Conservation (phyloP, 2,888 invertebrate species). For the Laspeyria flexula region DNA sequence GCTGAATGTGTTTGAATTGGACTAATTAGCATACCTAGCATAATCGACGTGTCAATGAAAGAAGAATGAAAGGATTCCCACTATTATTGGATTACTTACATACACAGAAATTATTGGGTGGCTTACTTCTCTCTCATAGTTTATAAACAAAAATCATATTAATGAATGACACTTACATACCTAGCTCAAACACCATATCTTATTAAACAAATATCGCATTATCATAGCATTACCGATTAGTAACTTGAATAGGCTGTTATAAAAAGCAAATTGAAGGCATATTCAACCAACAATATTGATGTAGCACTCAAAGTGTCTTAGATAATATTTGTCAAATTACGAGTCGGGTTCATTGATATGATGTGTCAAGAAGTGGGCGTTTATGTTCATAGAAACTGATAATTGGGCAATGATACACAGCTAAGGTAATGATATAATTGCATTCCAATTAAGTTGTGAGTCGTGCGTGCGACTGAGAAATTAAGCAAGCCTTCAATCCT, state of each 20-base stretch:
- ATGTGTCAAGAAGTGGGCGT: slow-evolving; percentile 39
- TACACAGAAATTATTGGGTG: too few relatives aligned
- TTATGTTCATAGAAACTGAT: slow-evolving; percentile 32
- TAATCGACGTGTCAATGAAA: too few relatives aligned
- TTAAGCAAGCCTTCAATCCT: slow-evolving; percentile 80
- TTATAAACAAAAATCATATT: too few relatives aligned
- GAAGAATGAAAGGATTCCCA: too few relatives aligned
- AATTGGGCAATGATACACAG: slow-evolving; percentile 58
- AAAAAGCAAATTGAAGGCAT: too few relatives aligned
- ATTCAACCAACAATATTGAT: background rate
- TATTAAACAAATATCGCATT: background rate
- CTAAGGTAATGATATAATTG: slow-evolving; percentile 68
- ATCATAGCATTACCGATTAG: background rate
- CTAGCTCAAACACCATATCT: too few relatives aligned
- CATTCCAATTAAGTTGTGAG: slow-evolving; percentile 66
- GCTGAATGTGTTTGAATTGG: too few relatives aligned
- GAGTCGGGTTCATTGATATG: slow-evolving; percentile 4
- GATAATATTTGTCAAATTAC: background rate
- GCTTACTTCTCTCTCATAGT: too few relatives aligned
- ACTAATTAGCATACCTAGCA: too few relatives aligned
- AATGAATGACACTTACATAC: too few relatives aligned
- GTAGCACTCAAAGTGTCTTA: background rate
- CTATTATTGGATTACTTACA: background rate
- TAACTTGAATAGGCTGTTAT: background rate
- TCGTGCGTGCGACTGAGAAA: slow-evolving; percentile 81